Conservation (phyloP, 2,113 vertebrate genomes). For the Myotis yumanensis region DNA sequence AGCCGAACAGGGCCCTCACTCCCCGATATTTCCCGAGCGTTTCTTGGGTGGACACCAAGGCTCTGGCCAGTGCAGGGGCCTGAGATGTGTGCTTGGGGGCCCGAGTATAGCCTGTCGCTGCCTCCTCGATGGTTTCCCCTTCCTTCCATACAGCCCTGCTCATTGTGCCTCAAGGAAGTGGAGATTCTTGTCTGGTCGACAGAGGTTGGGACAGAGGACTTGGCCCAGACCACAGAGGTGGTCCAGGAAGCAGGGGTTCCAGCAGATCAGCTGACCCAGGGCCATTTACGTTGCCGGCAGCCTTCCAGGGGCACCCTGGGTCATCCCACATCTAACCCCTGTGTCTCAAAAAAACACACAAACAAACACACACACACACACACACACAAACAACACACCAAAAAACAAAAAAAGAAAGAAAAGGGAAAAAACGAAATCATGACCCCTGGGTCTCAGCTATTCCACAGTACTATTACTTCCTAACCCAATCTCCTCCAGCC, state of each 20-base stretch:
- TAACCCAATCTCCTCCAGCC: too few species aligned
- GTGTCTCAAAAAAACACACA: fast-evolving
- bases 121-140: neutral
- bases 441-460: neutral
- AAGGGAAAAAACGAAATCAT: too few species aligned
- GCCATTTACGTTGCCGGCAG: fast-evolving
- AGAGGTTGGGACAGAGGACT: neutral
- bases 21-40: fast-evolving
- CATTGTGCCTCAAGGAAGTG: neutral
- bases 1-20: neutral
- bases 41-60: neutral
- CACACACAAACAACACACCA: too few species aligned
- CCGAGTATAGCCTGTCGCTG: too few species aligned
- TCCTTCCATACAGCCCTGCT: neutral
- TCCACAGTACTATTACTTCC: neutral
- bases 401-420: too few species aligned
- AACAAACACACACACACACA: too few species aligned
- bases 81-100: neutral
- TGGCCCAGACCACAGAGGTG: neutral
- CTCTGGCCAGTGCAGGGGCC: neutral
- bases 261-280: neutral
- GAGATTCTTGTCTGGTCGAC: neutral
- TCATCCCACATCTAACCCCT: neutral
- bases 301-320: neutral
- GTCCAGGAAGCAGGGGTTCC: neutral